Percentiles rank a stretch among this genome's conserved stretches.
Conservation (phyloP, 2,888 invertebrate genomes). For the Tinea semifulvella region DNA sequence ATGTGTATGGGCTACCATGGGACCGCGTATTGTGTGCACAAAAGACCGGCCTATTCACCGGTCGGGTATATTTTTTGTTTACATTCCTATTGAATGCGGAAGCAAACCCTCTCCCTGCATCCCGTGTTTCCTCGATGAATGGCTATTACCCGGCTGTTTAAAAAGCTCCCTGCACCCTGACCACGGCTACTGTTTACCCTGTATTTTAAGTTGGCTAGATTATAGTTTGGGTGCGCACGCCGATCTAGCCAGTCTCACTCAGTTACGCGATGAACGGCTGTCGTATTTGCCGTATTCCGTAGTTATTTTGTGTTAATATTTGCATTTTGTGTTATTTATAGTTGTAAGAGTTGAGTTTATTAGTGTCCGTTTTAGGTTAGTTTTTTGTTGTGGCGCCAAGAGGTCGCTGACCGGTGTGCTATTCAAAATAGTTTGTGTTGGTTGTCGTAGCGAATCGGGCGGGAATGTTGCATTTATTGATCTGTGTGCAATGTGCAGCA, state of each 20-base stretch:
- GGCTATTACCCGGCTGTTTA: slow-evolving; percentile 40
- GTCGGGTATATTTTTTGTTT: slow-evolving; percentile 1
- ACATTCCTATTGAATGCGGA: slow-evolving; percentile 38
- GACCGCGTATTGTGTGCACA: too few relatives aligned
- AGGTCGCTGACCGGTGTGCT: neutral
- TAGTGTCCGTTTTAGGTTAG: neutral
- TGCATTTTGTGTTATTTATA: neutral
- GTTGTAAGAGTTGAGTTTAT: too few relatives aligned
- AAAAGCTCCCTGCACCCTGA: slow-evolving; percentile 33
- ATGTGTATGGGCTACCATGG: too few relatives aligned
- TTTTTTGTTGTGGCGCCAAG: slow-evolving; percentile 4
- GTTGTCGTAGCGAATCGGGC: neutral
- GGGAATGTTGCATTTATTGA: neutral
- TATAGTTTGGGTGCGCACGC: slow-evolving; percentile 51
- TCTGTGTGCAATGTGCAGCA: neutral
- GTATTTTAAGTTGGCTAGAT: slow-evolving; percentile 51
- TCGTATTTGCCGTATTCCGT: slow-evolving; percentile 40
- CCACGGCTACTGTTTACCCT: slow-evolving; percentile 36
- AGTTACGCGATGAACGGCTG: slow-evolving; percentile 29
- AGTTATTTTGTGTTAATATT: slow-evolving; percentile 6
- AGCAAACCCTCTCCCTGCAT: slow-evolving; percentile 28
- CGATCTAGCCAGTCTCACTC: slow-evolving; percentile 28
- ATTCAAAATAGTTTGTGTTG: neutral
- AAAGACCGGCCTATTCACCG: neutral
- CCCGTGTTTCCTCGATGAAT: slow-evolving; percentile 40